Base-by-base conservation (phyloP, 2,888 invertebrate genomes). In the Macroteleia sp. region DNA sequence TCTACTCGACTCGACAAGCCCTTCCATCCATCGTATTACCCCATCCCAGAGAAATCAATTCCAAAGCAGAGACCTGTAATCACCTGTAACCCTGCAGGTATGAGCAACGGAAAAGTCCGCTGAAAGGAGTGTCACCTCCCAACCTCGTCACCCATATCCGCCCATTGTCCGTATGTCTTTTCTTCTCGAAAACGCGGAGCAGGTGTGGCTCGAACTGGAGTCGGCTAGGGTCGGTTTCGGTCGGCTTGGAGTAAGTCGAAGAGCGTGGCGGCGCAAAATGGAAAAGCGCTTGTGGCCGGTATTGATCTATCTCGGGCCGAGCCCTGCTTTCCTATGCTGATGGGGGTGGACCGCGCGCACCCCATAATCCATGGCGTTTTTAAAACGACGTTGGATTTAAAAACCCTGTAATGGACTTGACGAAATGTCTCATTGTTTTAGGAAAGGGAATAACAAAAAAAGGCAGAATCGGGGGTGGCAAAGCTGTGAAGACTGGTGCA, bases 241-340 rank as follows among this genome's bases (percentile, higher is more conserved):
- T 75, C 67, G 75, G 66, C 50, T 42, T 17, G n/a, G 25, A 32
- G 46, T 39, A 62, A 48, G 46, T 28, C 44, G 48, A 22, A 16
- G 46, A 56, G 73, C 57, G 50, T 73, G 32, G 67, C 48, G 67
- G 54, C 54, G 66, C 67, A 67, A 67, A 56, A 57, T 52, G 69
- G 75, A 64, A 66, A 76, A 75, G 79, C 71, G 74, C 25, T 73
- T 54, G 64, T 48, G 77, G 69, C 57, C 46, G 62, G 74, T 80
- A 80, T 80, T 80, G 80, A 80, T 80, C 80, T 69, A 44, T 32
- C 62, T 54, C 12, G 39, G 44, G 46, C 56, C 25, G 56, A 62
- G 71, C 48, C 56, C 44, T 48, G 66, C 54, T 71, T 80, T 74
- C 71, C 80, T 75, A 77, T 80, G 67, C 10, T 70, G 50, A 61